Evolutionary conservation across 2,113 vertebrate genomes (phyloP), one percentile per base, ranked within the genome.

Genomic region (Nibea albiflora): DNA sequence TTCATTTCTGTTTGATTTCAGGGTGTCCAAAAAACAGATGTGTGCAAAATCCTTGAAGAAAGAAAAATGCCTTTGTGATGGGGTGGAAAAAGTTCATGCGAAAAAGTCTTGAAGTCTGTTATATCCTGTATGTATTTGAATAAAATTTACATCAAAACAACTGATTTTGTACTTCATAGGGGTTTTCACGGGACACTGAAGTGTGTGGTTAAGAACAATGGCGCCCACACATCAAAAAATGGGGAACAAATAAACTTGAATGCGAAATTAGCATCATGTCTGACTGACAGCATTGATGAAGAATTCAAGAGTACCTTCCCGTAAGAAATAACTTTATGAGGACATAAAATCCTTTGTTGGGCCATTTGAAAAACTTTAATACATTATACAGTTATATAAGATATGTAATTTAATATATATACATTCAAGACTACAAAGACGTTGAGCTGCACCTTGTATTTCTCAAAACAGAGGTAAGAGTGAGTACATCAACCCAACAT

Each of bases 381-480:
- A 9, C 35, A 39, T 39, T 19, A 26, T 20, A 20, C 28, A 35
- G 14, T 53, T n/a, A 4, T 39, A 31, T 31, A 31, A 31, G 35
- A 9, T 39, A 39, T 39, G 35, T 39, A 35, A 35, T 35, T 9
- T 39, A 39, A 8, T 54, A 16, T 1, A 22, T 39, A 39, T 39
- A 9, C 4, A 39, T 35, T 39, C 0, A 81, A 7, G 22, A 28
- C 22, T 14, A 83, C 79, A 56, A 39, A 53, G 66, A 76, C n/a
- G 57, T 86, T 0, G 0, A 64, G 31, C 46, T 84, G 60, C 82
- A 80, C 9, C 82, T 84, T 44, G 50, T 16, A 57, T 79, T 75
- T 63, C 76, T 84, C 58, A 24, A 17, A 7, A 57, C 76, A 70
- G 76, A 84, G 82, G 82, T 84, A 84, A 73, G 31, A 31, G 31